These are phyloP conservation scores for Drosophila busckii DNA, from an alignment of 1,140 invertebrate genomes.

Conservation along the genomic window DNA sequence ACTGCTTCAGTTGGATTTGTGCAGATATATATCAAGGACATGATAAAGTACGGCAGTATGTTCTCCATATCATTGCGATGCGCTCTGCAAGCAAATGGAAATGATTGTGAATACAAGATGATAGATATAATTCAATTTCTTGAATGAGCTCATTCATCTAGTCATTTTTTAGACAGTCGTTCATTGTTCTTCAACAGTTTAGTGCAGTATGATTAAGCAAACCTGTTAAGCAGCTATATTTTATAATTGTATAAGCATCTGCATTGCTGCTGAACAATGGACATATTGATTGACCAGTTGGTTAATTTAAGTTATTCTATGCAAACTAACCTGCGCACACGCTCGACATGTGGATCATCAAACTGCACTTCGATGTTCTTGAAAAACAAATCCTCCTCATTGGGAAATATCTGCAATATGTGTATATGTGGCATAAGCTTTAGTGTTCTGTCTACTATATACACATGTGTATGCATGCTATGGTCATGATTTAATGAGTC, in stretches of 20 bases:
- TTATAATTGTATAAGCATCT: too few species aligned
- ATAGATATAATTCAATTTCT: background rate
- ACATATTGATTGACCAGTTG: too few species aligned
- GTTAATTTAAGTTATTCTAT: too few species aligned
- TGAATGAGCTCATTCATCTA: too few species aligned
- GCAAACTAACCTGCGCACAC: constrained; percentile 65
- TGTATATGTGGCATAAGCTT: background rate
- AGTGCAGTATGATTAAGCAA: too few species aligned
- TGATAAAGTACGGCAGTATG: constrained; percentile 82
- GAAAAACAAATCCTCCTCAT: constrained; percentile 70
- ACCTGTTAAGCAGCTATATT: too few species aligned
- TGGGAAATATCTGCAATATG: constrained; percentile 61
- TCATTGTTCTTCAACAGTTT: too few species aligned
- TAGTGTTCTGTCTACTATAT: background rate
- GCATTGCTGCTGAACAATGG: too few species aligned
- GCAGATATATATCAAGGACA: constrained; percentile 82
- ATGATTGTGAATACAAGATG: background rate
- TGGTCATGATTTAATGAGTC: background rate
- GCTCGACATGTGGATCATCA: constrained; percentile 72
- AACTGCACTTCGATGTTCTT: constrained; percentile 69
- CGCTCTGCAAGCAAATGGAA: constrained; percentile 79
- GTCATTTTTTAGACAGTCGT: too few species aligned
- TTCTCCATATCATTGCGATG: constrained; percentile 87
- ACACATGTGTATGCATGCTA: background rate
- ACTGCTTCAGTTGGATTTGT: constrained; percentile 80